Evolutionary conservation across 92 coral and sea anemone species (phyloP).

Genomic region (Epizoanthus rinbou): DNA sequence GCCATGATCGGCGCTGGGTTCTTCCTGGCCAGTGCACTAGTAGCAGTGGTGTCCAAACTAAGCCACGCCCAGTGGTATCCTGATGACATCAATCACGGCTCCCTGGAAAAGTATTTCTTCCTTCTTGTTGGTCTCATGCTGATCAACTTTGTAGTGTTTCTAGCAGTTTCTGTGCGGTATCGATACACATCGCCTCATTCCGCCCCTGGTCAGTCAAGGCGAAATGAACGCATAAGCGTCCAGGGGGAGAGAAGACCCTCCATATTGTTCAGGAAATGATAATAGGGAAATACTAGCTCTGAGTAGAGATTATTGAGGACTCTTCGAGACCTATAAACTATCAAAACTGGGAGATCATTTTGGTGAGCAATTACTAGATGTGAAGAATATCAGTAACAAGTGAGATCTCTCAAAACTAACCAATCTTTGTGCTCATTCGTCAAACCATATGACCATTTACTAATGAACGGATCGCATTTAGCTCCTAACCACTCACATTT

Average conservation of each 20-base stretch:
- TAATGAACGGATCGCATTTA: no score
- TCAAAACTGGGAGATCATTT: no score
- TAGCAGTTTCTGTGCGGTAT: conserved; percentile 48
- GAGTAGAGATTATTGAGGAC: no score
- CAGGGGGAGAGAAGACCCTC: not conserved
- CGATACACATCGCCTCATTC: conserved; percentile 21
- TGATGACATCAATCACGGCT: conserved; percentile 54
- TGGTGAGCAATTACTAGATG: no score
- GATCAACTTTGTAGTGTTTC: conserved; percentile 52
- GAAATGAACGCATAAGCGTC: not conserved
- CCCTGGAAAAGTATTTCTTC: conserved; percentile 60
- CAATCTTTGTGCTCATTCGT: no score
- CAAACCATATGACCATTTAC: no score
- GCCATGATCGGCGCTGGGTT: conserved; percentile 54
- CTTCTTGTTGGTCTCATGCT: conserved; percentile 60
- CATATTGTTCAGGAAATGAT: not conserved
- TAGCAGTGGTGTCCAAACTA: conserved; percentile 55
- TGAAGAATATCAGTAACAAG: no score
- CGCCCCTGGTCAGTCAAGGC: not conserved
- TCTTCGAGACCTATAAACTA: no score
- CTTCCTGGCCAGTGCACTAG: conserved; percentile 67
- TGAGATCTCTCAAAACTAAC: no score
- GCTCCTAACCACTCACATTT: no score
- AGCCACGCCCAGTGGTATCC: conserved; percentile 59
- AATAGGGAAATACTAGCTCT: not conserved